Percentiles rank a stretch among this genome's conserved stretches.
Conservation (phyloP, 2,113 vertebrate species). For the Brachypodius melanocephalos region DNA sequence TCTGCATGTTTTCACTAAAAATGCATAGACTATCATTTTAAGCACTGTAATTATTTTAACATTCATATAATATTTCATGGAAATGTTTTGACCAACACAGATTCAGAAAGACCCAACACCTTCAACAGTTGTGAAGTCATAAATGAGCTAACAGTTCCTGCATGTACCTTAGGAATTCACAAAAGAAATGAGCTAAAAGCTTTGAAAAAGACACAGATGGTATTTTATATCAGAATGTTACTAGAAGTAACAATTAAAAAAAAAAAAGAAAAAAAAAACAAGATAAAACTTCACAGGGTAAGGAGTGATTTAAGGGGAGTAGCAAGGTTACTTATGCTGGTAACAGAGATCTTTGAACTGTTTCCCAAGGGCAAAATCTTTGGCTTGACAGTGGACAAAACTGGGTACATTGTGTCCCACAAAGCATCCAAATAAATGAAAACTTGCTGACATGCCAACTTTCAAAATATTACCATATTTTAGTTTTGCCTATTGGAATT, state of each 20-base stretch:
- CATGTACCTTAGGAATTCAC: background rate
- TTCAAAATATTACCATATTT: background rate
- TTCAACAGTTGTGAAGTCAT: background rate
- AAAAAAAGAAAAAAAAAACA: accelerated
- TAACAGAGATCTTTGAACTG: background rate
- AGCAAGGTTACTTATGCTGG: background rate
- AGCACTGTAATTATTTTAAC: slow-evolving; percentile 52
- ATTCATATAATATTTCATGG: background rate
- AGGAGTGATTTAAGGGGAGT: background rate
- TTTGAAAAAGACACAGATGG: background rate
- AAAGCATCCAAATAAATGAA: background rate
- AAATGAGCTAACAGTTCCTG: background rate
- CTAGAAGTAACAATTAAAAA: background rate
- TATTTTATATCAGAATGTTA: background rate
- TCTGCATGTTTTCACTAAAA: slow-evolving; percentile 57
- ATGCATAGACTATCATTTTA: slow-evolving; percentile 46
- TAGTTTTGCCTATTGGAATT: background rate
- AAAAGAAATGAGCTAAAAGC: background rate
- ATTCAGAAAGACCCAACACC: background rate
- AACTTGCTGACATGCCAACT: background rate
- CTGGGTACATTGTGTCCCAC: background rate
- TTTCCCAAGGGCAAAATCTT: background rate
- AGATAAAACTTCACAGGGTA: background rate
- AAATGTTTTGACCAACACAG: slow-evolving; percentile 16
- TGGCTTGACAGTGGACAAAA: background rate